Evolutionary conservation across 2,797 vertebrate species (phyloP), one percentile per base, ranked within the genome.

Genomic region (Masticophis lateralis): DNA sequence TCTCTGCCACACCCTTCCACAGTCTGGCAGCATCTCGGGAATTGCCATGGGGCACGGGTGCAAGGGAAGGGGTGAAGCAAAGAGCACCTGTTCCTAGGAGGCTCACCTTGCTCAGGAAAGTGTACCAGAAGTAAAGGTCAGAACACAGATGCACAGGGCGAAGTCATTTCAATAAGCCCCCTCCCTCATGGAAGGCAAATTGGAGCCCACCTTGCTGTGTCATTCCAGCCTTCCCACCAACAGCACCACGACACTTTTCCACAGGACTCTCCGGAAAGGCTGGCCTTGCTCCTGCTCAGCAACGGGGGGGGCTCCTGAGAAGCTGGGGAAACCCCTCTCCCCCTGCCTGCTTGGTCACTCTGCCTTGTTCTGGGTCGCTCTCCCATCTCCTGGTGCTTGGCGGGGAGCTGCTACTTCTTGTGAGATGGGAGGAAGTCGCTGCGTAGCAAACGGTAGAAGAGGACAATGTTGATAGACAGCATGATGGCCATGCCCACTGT

Each of bases 401-500:
- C 95, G 92, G 97, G 98, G 90, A 99, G 97, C 96, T 98, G 51
- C 98, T 83, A 47, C 37, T 47, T 10, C 32, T 79, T 47, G 20
- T 25, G 74, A 25, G 74, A 47, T 1, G 74, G 74, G 74, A 99
- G 97, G 94, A 99, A 98, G 97, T 99, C 98, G 2, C 96, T 98
- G 53, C 98, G 97, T 92, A 99, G 98, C 88, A 99, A 98, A 10
- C 98, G 98, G 92, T 97, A 98, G 51, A 99, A 98, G n/a, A 98
- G 98, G 87, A 98, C 95, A 9, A 99, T 97, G 90, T 99, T 99
- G 98, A 99, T 98, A 94, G 94, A 95, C 0, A 98, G 98, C 98
- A 99, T 98, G 95, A 98, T 98, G 96, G 98, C 98, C 98, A 99
- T 97, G 27, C 99, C 98, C 93, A 97, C 97, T 0, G 98, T 98